A percentile compares a stretch with the other conserved stretches of the same genome.
Conservation (phyloP, 2,888 invertebrate genomes). For the Erebia palarica region DNA sequence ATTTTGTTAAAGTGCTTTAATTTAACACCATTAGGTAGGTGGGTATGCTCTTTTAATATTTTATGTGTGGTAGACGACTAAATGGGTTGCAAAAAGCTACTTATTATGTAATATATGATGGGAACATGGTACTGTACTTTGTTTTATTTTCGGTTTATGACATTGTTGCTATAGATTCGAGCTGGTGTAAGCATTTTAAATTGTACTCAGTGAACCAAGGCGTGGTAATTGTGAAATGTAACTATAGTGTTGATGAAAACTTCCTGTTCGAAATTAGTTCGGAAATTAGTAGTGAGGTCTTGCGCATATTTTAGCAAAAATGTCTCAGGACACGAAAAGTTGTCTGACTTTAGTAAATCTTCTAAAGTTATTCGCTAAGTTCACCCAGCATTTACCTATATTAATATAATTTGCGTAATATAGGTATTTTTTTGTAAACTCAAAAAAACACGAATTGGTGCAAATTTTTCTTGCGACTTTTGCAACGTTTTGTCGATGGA, state of each 20-base stretch:
- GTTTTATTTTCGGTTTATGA: slow-evolving; percentile 32
- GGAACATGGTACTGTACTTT: slow-evolving; percentile 30
- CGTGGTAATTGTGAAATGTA: slow-evolving; percentile 19
- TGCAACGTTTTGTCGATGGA: no score
- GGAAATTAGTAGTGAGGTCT: not conserved
- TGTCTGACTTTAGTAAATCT: no score
- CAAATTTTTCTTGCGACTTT: no score
- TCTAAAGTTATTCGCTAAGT: not conserved
- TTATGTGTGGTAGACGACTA: not conserved
- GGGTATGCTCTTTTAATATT: slow-evolving; percentile 4
- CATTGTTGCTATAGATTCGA: slow-evolving; percentile 17
- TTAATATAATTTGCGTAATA: not conserved
- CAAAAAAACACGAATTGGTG: no score
- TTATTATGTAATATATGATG: not conserved
- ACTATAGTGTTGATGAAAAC: slow-evolving; percentile 16
- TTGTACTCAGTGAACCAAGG: slow-evolving; percentile 17
- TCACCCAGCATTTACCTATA: not conserved
- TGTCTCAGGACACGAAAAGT: not conserved
- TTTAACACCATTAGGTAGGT: not conserved
- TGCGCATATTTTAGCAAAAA: not conserved
- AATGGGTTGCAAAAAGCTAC: slow-evolving; percentile 19
- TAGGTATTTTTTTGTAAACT: no score
- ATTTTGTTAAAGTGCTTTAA: not conserved
- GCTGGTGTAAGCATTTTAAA: slow-evolving; percentile 18
- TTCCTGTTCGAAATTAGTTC: slow-evolving; percentile 18